Conservation (phyloP, 2,113 vertebrate genomes). For the Callaeas wilsoni region DNA sequence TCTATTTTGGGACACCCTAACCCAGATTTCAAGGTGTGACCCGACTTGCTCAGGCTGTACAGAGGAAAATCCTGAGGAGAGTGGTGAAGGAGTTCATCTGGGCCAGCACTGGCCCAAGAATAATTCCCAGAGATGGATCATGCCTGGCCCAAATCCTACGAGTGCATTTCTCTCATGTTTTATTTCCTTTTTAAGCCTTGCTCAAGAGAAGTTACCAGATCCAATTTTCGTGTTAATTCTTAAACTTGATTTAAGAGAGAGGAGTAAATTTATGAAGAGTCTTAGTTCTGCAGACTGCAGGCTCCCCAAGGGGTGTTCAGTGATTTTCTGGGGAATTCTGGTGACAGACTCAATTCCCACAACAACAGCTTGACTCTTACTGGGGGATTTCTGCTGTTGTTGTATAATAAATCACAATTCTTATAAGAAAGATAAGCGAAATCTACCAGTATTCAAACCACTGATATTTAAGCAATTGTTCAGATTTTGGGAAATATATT, state of each 20-base stretch:
- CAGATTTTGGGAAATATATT: neutral
- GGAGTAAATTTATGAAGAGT: neutral
- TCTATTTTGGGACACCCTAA: neutral
- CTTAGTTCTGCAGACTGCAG: neutral
- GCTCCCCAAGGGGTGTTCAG: neutral
- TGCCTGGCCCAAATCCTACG: neutral
- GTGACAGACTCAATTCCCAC: neutral
- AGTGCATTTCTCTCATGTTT: neutral
- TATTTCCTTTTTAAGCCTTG: neutral
- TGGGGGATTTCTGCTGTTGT: neutral
- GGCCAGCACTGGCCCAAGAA: neutral
- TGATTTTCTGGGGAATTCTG: neutral
- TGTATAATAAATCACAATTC: neutral
- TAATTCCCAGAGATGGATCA: neutral
- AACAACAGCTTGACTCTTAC: neutral
- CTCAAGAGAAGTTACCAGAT: neutral
- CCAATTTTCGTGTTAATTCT: neutral
- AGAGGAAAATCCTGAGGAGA: neutral
- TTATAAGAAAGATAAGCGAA: neutral
- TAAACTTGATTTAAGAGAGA: neutral
- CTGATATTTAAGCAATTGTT: neutral
- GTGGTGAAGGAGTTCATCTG: neutral
- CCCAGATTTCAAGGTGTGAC: neutral
- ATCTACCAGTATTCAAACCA: neutral
- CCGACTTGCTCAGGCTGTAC: neutral